Evolutionary conservation across 1,140 invertebrate species (phyloP), one percentile per base, ranked within the genome.

Genomic region (Cylas formicarius): DNA sequence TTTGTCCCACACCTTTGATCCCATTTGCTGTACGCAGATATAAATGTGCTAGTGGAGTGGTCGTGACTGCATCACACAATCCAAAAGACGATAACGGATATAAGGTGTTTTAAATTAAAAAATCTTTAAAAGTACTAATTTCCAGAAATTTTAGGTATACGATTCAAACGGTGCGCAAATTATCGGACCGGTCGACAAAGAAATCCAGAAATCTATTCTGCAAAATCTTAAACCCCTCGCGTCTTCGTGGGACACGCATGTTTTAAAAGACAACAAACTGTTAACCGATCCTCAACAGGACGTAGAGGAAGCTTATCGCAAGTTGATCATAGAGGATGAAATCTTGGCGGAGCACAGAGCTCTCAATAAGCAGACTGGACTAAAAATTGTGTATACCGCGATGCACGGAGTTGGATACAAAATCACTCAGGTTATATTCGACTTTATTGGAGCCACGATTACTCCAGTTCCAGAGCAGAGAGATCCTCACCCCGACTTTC

Each of bases 31-130:
- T 94, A 3, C 63, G 69, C 9, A 69, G 79, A 45, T 80, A 78
- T 20, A 76, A 78, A 18, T 82, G 81, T 40, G 76, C 78, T 3
- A 83, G 80, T 35, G 94, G 94, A 4, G 76, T 97, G 5, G 94
- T 97, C 90, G 79, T 99, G 0, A 99, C 97, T 10, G 96, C 97
- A 0, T 98, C 94, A 0, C 96, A 99, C 57, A 99, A 99, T 73
- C 96, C 95, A 0, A 97, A 97, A 69, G 82, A 97, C 35, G 95
- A 99, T 63, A 99, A 99, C 69, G 97, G 97, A 3, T 99, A 98
- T 63, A 99, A 99, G 74, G 64, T 65, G 6, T 34, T 34, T 4
- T 34, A 19, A 34, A 34, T 18, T 34, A 10, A 34, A 19, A 5
- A 13, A 32, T 7, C 13, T 11, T 11, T 32, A 32, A 31, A n/a